Conservation (phyloP, 2,797 vertebrate species). For the Molossus alvarezi region DNA sequence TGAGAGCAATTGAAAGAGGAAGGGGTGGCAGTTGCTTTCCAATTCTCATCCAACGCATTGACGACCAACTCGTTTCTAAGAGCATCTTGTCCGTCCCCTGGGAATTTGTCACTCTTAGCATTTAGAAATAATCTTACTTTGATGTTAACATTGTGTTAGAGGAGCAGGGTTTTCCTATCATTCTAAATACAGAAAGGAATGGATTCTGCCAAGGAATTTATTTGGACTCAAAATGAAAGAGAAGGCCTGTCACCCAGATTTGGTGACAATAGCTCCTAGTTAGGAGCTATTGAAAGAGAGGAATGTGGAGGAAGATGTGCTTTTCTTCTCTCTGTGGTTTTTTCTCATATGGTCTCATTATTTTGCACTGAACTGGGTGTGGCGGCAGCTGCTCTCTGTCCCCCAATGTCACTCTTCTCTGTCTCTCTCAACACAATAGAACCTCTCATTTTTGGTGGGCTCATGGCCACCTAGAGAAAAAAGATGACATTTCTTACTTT, state of each 20-base stretch:
- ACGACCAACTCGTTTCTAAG: not conserved
- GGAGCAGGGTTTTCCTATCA: not conserved
- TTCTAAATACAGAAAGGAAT: constrained; percentile 48
- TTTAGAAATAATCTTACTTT: constrained; percentile 67
- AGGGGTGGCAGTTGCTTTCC: not conserved
- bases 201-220: constrained; percentile 35
- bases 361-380: not conserved
- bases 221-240: constrained; percentile 46
- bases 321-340: not conserved
- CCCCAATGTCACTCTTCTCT: not conserved
- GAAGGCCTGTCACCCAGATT: not conserved
- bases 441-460: not conserved
- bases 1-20: constrained; percentile 30
- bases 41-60: not conserved
- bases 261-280: not conserved
- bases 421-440: constrained; percentile 27
- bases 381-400: not conserved
- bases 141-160: constrained; percentile 7
- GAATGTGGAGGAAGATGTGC: not conserved
- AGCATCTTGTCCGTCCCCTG: not conserved
- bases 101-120: not conserved
- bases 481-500: not conserved
- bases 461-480: not conserved
- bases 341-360: not conserved
- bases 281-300: constrained; percentile 25